These are phyloP conservation scores for Zapornia atra DNA, from an alignment of 2,113 vertebrate species.

Conservation along the genomic window DNA sequence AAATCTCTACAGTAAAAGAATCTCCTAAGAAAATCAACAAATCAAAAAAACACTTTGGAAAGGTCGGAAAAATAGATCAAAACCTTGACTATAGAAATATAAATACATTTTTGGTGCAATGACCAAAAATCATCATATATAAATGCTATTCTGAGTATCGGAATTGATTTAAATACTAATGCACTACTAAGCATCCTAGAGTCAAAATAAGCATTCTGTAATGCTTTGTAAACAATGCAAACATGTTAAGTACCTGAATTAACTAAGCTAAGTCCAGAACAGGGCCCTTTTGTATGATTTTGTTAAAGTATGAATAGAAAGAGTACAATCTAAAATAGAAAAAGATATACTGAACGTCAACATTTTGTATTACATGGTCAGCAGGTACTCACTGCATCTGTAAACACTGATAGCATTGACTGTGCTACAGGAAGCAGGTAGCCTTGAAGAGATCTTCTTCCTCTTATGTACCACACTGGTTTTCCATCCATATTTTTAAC, in stretches of 20 bases:
- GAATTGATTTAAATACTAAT: neutral
- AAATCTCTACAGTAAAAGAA: neutral
- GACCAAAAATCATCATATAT: neutral
- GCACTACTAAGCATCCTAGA: fast-evolving
- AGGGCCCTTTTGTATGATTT: neutral
- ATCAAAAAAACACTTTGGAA: neutral
- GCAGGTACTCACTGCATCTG: neutral
- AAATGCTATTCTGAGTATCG: neutral
- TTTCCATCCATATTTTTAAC: neutral
- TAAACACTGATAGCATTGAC: neutral
- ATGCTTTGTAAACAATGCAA: neutral
- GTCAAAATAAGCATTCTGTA: neutral
- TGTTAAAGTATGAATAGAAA: neutral
- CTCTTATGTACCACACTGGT: neutral
- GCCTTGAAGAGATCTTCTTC: neutral
- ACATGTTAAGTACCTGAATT: neutral
- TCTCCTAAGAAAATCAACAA: neutral
- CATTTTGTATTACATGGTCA: neutral
- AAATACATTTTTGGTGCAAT: neutral
- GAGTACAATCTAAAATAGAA: neutral
- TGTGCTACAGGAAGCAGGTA: neutral
- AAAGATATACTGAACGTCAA: neutral
- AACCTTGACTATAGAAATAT: neutral
- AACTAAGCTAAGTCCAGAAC: neutral
- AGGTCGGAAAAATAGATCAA: neutral